These are phyloP conservation scores for Lepus oiostolus DNA, from an alignment of 2,797 vertebrate genomes.

Conservation along the genomic window DNA sequence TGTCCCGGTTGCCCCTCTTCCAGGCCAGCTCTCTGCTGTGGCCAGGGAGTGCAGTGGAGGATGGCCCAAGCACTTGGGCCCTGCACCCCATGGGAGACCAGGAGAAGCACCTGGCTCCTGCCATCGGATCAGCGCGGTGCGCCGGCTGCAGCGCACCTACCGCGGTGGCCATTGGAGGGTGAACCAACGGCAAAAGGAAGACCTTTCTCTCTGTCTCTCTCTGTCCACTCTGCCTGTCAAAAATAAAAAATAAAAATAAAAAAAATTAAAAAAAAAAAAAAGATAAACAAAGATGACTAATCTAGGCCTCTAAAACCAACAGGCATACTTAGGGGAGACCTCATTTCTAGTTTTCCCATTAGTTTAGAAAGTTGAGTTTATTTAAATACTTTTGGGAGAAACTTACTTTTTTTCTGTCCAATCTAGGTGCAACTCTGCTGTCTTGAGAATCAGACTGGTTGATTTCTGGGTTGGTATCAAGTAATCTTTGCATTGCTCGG, in stretches of 20 bases:
- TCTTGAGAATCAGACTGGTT: slow-evolving; percentile 99
- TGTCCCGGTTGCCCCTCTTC: too few species aligned
- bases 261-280: background rate
- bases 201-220: too few species aligned
- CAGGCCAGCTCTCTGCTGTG: too few species aligned
- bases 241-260: background rate
- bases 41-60: too few species aligned
- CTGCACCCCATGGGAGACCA: too few species aligned
- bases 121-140: too few species aligned
- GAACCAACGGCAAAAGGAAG: too few species aligned
- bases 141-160: too few species aligned
- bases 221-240: background rate
- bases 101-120: too few species aligned
- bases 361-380: slow-evolving; percentile 20
- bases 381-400: slow-evolving; percentile 4
- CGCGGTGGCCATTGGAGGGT: too few species aligned
- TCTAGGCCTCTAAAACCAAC: background rate
- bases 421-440: slow-evolving; percentile 97
- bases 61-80: too few species aligned
- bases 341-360: slow-evolving; percentile 22
- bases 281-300: background rate
- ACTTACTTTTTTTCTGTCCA: slow-evolving; percentile 97
- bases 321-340: background rate
- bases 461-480: slow-evolving; percentile 99
- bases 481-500: slow-evolving; percentile 98